Percentiles rank a stretch among this genome's conserved stretches.
Evolutionary conservation across 1,140 invertebrate species (phyloP).

Genomic region (Phymastichus coffea): DNA sequence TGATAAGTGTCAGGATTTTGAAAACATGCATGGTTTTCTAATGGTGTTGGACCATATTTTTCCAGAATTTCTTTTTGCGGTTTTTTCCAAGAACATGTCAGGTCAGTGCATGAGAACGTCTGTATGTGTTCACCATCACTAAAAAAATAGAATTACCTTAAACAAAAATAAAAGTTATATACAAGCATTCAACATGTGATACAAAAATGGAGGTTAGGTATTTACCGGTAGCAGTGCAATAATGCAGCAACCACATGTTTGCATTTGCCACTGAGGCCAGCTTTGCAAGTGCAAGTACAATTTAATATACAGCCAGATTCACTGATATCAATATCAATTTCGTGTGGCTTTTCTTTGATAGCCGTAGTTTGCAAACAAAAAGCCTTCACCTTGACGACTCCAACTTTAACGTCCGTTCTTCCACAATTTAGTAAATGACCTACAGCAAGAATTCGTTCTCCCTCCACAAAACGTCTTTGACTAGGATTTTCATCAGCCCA

Average conservation of each 20-base stretch:
- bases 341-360: no score
- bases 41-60: constrained; percentile 9
- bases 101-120: constrained; percentile 16
- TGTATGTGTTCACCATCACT: constrained; percentile 4
- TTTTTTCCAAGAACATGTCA: constrained; percentile 13
- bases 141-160: not conserved
- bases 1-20: not conserved
- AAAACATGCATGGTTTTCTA: constrained; percentile 3
- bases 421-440: no score
- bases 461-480: no score
- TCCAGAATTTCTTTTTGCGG: not conserved
- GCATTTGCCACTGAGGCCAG: constrained; percentile 16
- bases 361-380: no score
- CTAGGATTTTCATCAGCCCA: no score
- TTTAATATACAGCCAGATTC: no score
- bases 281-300: constrained; percentile 16
- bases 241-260: no score
- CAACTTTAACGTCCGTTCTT: no score
- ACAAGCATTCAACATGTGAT: not conserved
- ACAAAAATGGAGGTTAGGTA: not conserved
- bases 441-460: no score
- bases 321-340: no score
- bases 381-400: no score
- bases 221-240: no score
- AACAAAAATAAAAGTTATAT: not conserved